phyloP scores from a whole-genome alignment of 2,888 invertebrate species.

The Tribolium freemani region DNA sequence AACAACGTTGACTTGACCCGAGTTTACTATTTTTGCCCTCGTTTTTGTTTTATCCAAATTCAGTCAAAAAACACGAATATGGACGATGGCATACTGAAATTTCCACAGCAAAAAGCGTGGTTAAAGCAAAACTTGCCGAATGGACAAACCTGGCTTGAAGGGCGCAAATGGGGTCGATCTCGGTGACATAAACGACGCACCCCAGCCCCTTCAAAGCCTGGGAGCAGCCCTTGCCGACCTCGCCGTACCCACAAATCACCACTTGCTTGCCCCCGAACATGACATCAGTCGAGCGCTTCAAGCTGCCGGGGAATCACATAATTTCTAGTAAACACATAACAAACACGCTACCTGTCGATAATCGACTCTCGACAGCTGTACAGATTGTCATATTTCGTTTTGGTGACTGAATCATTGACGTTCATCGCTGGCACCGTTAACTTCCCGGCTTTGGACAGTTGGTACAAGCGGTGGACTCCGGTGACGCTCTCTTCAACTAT shows the following conservation, averaged over 20 bases:
- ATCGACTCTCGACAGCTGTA: slow-evolving; percentile 96
- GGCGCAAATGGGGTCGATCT: slow-evolving; percentile 98
- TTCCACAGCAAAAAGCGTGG: no score
- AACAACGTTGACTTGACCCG: no score
- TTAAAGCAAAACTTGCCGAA: no score
- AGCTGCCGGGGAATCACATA: slow-evolving; percentile 58
- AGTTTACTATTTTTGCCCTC: no score
- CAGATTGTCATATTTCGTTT: slow-evolving; percentile 97
- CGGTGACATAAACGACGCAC: slow-evolving; percentile 92
- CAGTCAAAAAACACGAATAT: no score
- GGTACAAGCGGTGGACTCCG: slow-evolving; percentile 97
- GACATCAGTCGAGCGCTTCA: slow-evolving; percentile 91
- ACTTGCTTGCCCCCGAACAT: slow-evolving; percentile 99
- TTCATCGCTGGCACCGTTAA: slow-evolving; percentile 98
- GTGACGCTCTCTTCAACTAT: slow-evolving; percentile 98
- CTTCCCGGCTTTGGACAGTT: slow-evolving; percentile 94
- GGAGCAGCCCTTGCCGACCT: slow-evolving; percentile 97
- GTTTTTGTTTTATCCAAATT: no score
- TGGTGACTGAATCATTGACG: slow-evolving; percentile 97
- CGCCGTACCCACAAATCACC: slow-evolving; percentile 96
- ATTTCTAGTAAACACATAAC: neutral
- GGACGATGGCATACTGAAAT: no score
- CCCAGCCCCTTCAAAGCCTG: slow-evolving; percentile 95
- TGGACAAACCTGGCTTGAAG: slow-evolving; percentile 94
- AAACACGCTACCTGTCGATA: slow-evolving; percentile 77